A percentile compares a stretch with the other conserved stretches of the same genome.
Evolutionary conservation across 2,797 vertebrate species (phyloP).

Genomic region (Acanthopagrus latus): DNA sequence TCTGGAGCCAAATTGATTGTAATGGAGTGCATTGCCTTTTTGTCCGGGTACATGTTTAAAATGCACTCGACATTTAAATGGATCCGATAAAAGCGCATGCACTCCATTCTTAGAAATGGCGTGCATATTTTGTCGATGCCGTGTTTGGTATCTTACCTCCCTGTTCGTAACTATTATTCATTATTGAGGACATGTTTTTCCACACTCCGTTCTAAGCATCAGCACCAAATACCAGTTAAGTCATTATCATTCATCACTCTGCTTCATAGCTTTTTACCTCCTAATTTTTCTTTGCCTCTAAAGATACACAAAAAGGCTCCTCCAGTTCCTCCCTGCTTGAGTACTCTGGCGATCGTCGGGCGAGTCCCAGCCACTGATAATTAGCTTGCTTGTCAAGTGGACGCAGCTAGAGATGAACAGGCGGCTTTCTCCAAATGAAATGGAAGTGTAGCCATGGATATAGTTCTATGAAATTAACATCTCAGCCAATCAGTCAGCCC

Average conservation of each 20-base stretch:
- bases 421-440: constrained; percentile 53
- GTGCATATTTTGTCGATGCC: not conserved
- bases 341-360: constrained; percentile 55
- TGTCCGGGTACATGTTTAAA: not conserved
- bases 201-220: constrained; percentile 10
- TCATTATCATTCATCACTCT: constrained; percentile 59
- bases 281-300: constrained; percentile 34
- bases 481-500: constrained; percentile 65
- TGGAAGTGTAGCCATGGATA: constrained; percentile 68
- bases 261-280: constrained; percentile 38
- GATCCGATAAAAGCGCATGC: not conserved
- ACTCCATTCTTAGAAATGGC: not conserved
- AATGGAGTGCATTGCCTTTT: not conserved
- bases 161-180: not conserved
- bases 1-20: not conserved
- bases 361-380: constrained; percentile 61
- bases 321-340: constrained; percentile 27
- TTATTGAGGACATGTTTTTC: constrained; percentile 26
- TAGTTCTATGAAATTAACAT: constrained; percentile 69
- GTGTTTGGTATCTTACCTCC: not conserved
- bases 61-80: constrained; percentile 21
- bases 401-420: constrained; percentile 58
- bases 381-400: constrained; percentile 70
- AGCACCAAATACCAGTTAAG: constrained; percentile 42
- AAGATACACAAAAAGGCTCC: constrained; percentile 34